Evolutionary conservation across 2,888 invertebrate species (phyloP), one percentile per base, ranked within the genome.

Genomic region (Amblyjoppa fuscipennis): DNA sequence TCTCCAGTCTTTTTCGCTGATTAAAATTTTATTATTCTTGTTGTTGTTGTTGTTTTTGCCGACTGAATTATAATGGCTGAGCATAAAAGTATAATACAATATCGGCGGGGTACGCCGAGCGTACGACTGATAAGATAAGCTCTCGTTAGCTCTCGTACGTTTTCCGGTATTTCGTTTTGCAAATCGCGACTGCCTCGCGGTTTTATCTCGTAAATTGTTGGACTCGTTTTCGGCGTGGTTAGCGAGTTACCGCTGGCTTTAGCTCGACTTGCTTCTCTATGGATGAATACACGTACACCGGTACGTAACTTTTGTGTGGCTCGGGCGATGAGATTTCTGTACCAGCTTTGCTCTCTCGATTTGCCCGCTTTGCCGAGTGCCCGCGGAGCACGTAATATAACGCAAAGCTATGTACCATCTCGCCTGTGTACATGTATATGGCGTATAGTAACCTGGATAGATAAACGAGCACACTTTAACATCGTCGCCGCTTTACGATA

Each of bases 51-150:
- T 4, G 20, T 20, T 20, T 20, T 20, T 20, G 20, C 20, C 31
- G 61, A 61, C 4, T n/a, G 31, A 34, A 31, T 28, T 31, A 31
- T 9, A 61, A 31, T 16, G 9, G 13, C 25, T 25, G 56, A 41
- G 66, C 7, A 13, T 16, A 51, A 68, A 68, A 56, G 20, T 41
- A 51, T 41, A 66, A 51, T 66, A 56, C 64, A 13, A 56, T 34
- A 53, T 38, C 53, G 51, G 38, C 25, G 20, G 20, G 51, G 34
- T 51, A 51, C 51, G 64, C 11, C 25, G 51, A 64, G 34, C 34
- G 68, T 38, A 53, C 13, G 38, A n/a, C 70, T n/a, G 81, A 81
- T 81, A 81, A 81, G 81, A 81, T 81, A 81, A 81, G 75, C 75
- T 45, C 25, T 16, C 34, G 25, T 25, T 31, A 20, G 34, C 34